Base-by-base conservation (phyloP, 2,113 vertebrate species). In the Oncorhynchus tshawytscha region DNA sequence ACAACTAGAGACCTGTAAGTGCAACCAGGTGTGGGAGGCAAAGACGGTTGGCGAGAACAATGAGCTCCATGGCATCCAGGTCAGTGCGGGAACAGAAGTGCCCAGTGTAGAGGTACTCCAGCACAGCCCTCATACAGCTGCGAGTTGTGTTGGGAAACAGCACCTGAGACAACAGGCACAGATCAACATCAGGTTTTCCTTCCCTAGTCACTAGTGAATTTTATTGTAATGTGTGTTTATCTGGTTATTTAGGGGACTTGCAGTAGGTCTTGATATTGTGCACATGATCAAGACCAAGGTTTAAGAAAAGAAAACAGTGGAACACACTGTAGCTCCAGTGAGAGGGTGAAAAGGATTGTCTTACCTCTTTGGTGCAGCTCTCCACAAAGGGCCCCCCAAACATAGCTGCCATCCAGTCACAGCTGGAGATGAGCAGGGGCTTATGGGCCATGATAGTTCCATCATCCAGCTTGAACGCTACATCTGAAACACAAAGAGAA, bases 371-470 rank as follows among this genome's bases (percentile, higher is more conserved):
- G 75, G 97, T 99, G 87, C 95, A 97, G 88, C 98, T 99, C 89
- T 99, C 98, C 90, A 99, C 95, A 66, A 99, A 99, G 4, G 98
- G 96, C 13, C 98, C 98, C 0, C 97, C 98, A 76, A 99, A 99
- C 98, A 99, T 99, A 1, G 97, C 98, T 13, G 98, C 97, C 98
- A 99, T 99, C 98, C 98, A 99, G 88, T 99, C 97, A 48, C 97
- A 99, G 86, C 97, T 99, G 80, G 97, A 98, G 92, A 99, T 99
- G 86, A 99, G 95, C 84, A 99, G 90, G 84, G 98, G 98, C 90
- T 99, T 99, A 91, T 99, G 97, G 85, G 98, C 97, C 82, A 95
- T 96, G 90, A 99, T 98, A 70, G 95, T 95, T 67, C 97, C 98
- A 24, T 99, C 97, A 62, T 99, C 98, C 88, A 99, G 90, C 86